Evolutionary conservation across 2,797 vertebrate genomes (phyloP).

Genomic region (Semotilus atromaculatus): DNA sequence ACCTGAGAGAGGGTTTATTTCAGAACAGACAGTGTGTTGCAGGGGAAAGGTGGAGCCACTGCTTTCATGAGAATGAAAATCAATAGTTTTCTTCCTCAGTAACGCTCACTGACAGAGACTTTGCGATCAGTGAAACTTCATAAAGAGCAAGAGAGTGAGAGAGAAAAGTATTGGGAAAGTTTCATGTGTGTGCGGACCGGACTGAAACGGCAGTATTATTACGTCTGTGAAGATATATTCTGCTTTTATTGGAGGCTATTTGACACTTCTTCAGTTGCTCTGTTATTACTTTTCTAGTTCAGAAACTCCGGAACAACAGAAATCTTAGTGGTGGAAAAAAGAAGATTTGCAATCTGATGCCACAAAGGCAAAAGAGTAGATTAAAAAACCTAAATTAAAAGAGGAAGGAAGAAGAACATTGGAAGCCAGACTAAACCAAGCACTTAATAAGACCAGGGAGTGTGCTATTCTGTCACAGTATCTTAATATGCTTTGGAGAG

Average conservation of each 20-base stretch:
- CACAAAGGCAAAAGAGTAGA: not conserved
- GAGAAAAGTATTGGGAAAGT: conserved; percentile 1
- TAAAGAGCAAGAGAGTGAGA: conserved; percentile 6
- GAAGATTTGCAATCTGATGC: not conserved
- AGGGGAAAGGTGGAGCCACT: not conserved
- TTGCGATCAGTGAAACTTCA: not conserved
- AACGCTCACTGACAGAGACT: not conserved
- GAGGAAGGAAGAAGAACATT: too few species aligned
- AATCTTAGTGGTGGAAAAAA: not conserved
- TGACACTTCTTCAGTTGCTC: conserved; percentile 1
- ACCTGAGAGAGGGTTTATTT: conserved; percentile 21
- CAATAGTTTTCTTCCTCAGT: conserved; percentile 19
- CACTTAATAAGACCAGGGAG: conserved; percentile 15
- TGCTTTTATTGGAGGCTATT: not conserved
- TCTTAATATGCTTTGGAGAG: conserved; percentile 20
- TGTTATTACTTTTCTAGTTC: not conserved
- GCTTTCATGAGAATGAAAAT: conserved; percentile 16
- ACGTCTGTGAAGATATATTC: not conserved
- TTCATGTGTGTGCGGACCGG: conserved; percentile 16
- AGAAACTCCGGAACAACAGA: not conserved
- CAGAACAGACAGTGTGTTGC: conserved; percentile 14
- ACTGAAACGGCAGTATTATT: not conserved
- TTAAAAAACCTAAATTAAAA: not conserved
- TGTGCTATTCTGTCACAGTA: conserved; percentile 12
- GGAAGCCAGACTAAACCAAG: not conserved